A percentile compares a stretch with the other conserved stretches of the same genome.
Conservation (phyloP, 2,888 invertebrate species). For the Andrena marginata region DNA sequence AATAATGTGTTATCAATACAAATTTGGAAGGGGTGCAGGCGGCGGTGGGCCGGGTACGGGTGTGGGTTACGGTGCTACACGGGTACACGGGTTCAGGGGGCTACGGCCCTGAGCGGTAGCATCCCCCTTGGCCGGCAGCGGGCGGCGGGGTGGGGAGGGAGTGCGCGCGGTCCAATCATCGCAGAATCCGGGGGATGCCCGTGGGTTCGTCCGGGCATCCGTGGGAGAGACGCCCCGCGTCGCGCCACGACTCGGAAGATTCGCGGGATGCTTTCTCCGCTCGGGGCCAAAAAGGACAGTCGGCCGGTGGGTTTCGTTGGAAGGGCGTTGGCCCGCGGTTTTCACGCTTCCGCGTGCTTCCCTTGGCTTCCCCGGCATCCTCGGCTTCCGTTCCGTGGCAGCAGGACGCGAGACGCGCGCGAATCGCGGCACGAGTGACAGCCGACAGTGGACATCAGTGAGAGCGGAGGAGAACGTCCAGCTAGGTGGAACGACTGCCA, state of each 20-base stretch:
- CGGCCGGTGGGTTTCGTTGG: slow-evolving; percentile 73
- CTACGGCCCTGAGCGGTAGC: slow-evolving; percentile 79
- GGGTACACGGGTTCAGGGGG: too few relatives aligned
- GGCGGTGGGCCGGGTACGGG: too few relatives aligned
- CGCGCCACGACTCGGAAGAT: slow-evolving; percentile 74
- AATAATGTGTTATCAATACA: slow-evolving; percentile 61
- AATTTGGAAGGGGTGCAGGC: slow-evolving; percentile 27
- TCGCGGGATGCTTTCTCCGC: slow-evolving; percentile 75
- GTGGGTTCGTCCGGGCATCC: slow-evolving; percentile 86
- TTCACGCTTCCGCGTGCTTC: neutral
- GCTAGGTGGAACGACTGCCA: neutral
- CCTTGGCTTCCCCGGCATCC: neutral
- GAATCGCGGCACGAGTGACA: slow-evolving; percentile 16
- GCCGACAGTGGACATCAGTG: slow-evolving; percentile 16
- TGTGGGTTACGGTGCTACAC: too few relatives aligned
- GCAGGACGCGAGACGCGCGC: slow-evolving; percentile 6
- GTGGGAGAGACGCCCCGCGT: slow-evolving; percentile 74
- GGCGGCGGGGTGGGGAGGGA: slow-evolving; percentile 72
- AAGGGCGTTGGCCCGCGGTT: slow-evolving; percentile 81
- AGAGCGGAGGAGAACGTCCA: neutral
- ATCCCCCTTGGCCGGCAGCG: slow-evolving; percentile 68
- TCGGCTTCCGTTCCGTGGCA: neutral
- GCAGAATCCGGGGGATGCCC: slow-evolving; percentile 84
- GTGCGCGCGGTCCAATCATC: slow-evolving; percentile 84
- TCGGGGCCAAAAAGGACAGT: slow-evolving; percentile 80